Conservation (phyloP, 2,888 invertebrate species). For the Anodontia alba region DNA sequence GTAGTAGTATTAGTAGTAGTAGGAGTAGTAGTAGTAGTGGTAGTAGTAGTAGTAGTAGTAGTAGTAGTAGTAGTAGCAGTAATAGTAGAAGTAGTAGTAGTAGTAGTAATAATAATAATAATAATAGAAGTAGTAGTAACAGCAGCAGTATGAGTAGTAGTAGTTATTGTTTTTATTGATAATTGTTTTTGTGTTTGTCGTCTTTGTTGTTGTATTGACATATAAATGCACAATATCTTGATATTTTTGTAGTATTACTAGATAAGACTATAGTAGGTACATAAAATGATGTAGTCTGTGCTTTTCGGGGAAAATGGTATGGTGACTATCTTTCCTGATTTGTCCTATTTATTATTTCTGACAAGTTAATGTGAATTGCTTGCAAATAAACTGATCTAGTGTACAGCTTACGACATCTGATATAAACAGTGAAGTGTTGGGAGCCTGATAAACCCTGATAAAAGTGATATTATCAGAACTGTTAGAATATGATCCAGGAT, state of each 20-base stretch:
- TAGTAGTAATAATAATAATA: background rate
- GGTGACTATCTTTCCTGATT: no score
- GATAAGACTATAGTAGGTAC: no score
- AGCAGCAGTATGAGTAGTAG: conserved; percentile 4
- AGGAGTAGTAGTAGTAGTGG: no score
- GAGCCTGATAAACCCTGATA: background rate
- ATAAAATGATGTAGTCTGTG: no score
- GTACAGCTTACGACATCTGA: background rate
- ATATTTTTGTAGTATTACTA: no score
- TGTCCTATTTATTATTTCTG: background rate
- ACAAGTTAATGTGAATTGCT: background rate
- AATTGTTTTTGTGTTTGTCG: no score
- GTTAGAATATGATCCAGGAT: background rate
- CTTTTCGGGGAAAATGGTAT: no score
- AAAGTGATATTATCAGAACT: background rate
- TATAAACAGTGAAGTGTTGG: background rate
- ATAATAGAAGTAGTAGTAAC: conserved; percentile 17
- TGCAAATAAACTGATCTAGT: background rate
- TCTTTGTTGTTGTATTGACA: no score
- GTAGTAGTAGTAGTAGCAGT: conserved; percentile 13
- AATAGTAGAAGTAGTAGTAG: conserved; percentile 2
- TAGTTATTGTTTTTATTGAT: no score
- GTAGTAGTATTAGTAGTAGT: background rate
- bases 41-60: conserved; percentile 1
- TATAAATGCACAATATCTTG: no score